A percentile compares a stretch with the other conserved stretches of the same genome.
These are phyloP conservation scores for Neuroterus valhalla DNA, from an alignment of 1,140 invertebrate genomes.

Conservation along the genomic window DNA sequence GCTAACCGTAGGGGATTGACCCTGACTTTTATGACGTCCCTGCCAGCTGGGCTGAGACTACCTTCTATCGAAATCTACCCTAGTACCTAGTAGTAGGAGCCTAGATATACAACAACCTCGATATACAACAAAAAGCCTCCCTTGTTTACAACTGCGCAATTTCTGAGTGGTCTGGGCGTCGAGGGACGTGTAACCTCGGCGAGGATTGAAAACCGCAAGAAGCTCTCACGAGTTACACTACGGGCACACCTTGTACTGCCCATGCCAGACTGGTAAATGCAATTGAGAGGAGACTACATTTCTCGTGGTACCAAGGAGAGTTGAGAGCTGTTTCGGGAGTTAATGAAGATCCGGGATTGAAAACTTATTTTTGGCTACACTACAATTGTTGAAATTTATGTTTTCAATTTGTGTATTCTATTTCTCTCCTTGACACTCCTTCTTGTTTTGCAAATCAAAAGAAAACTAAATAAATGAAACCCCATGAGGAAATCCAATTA, in stretches of 20 bases:
- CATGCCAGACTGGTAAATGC: not conserved
- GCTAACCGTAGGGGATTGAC: conserved; percentile 38
- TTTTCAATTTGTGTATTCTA: no score
- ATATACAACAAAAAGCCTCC: conserved; percentile 51
- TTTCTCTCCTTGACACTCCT: no score
- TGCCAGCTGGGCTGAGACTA: not conserved
- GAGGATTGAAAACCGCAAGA: conserved; percentile 63
- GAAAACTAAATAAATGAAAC: no score
- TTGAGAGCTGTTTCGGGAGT: no score
- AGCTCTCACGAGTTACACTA: conserved; percentile 35
- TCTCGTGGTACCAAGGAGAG: no score
- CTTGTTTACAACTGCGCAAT: conserved; percentile 61
- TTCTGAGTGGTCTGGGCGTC: conserved; percentile 43
- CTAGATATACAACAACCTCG: no score
- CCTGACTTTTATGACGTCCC: conserved; percentile 44
- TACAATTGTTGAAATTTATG: no score
- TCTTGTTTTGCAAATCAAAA: no score
- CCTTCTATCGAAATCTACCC: no score
- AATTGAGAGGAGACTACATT: not conserved
- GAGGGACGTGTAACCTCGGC: conserved; percentile 60
- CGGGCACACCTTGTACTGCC: not conserved
- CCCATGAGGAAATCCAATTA: no score
- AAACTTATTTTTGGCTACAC: no score
- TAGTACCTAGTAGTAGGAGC: conserved; percentile 25
- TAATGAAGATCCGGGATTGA: no score